Conservation (phyloP, 2,888 invertebrate species). For the Ennomos erosarius region DNA sequence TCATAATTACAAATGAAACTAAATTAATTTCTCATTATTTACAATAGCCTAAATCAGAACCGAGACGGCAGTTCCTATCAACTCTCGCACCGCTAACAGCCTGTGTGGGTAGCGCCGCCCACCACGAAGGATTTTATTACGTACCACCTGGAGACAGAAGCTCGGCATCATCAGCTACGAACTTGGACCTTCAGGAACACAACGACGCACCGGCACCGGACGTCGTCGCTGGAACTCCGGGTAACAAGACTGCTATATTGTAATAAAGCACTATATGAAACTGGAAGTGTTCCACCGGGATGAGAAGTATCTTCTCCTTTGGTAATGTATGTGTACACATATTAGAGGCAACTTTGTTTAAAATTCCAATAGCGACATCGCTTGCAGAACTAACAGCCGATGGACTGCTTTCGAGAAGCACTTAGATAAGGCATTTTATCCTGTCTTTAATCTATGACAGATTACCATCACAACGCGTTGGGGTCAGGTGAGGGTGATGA, state of each 20-base stretch:
- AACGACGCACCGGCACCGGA: conserved; percentile 89
- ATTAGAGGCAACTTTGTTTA: too few relatives aligned
- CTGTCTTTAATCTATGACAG: conserved; percentile 2
- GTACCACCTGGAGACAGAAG: conserved; percentile 86
- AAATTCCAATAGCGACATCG: too few relatives aligned
- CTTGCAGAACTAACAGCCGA: too few relatives aligned
- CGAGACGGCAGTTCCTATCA: conserved; percentile 91
- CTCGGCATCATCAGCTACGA: conserved; percentile 85
- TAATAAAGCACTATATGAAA: too few relatives aligned
- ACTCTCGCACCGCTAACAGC: conserved; percentile 92
- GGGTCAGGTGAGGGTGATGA: conserved; percentile 89
- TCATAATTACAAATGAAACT: too few relatives aligned
- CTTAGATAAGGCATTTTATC: too few relatives aligned
- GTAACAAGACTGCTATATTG: conserved; percentile 43
- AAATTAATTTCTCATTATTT: too few relatives aligned
- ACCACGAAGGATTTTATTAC: conserved; percentile 80
- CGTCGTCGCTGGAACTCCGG: conserved; percentile 91
- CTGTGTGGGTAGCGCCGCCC: conserved; percentile 87
- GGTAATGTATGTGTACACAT: too few relatives aligned
- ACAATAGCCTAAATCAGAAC: conserved; percentile 83
- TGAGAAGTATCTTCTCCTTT: too few relatives aligned
- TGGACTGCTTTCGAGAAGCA: too few relatives aligned
- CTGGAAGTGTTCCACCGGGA: too few relatives aligned
- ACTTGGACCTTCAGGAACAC: conserved; percentile 85
- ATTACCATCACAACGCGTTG: conserved; percentile 38